Base-by-base conservation (phyloP, 2,113 vertebrate genomes). In the Jacana jacana region DNA sequence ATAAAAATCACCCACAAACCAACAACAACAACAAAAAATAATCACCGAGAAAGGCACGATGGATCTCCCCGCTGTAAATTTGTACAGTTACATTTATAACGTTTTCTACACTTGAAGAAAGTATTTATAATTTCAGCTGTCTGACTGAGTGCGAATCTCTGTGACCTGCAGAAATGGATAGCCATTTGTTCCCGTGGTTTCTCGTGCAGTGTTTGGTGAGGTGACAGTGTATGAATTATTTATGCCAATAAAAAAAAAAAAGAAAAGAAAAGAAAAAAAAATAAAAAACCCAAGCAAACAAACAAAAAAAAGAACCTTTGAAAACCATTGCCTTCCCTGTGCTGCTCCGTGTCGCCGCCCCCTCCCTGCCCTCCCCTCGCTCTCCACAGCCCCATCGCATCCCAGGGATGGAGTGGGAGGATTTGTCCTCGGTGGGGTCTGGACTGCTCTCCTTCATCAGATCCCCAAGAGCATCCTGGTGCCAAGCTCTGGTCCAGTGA, bases 71-170 rank as follows among this genome's bases (percentile, higher is more conserved):
- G 92, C 95, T 99, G 98, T 99, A 99, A 98, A 98, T 99, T 98
- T 99, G 99, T 99, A 99, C 98, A 99, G 99, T 98, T 97, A 98
- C 98, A 98, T 99, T 99, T 99, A 98, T 99, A 99, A 98, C 97
- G 97, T 98, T 99, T 99, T 99, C 98, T 99, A 99, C 98, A 98
- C 98, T 98, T 98, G 97, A 98, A 98, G 98, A 98, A 99, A 98
- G 97, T 98, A 98, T 99, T 99, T 99, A 97, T 99, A 98, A 98
- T 98, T 98, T 98, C 98, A 95, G 98, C 98, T 98, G 98, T 99
- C 98, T 97, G 98, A 98, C 94, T 98, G 98, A 98, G 98, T 98
- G 99, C 98, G 97, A 98, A 97, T 98, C 98, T 95, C 98, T 95
- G 96, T 98, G 97, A 97, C 98, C 98, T 98, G 97, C 98, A 98